Evolutionary conservation across 2,113 vertebrate species (phyloP), one percentile per base, ranked within the genome.

Genomic region (Balaeniceps rex): DNA sequence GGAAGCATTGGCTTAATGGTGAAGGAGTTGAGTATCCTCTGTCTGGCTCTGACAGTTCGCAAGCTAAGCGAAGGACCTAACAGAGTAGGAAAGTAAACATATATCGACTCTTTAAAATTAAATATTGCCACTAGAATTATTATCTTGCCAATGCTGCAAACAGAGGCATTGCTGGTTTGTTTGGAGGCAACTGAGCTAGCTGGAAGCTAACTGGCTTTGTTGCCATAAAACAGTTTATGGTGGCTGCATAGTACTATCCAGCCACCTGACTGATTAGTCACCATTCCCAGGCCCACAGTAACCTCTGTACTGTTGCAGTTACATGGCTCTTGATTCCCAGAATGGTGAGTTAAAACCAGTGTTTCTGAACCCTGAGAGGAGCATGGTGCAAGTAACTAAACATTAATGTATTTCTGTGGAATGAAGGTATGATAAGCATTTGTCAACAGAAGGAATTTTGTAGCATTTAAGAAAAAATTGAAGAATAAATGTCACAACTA

Each of bases 201-300:
- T 88, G 61, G 31, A 66, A 38, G 19, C 14, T 57, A 9, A 9
- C n/a, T 23, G 2, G 15, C 23, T 79, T 0, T 0, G 6, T n/a
- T 79, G 31, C 57, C 52, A 46, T 58, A 63, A 12, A 5, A 0
- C 22, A 16, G 54, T 77, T 69, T 46, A 3, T 29, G 54, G n/a
- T 42, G 60, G 23, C 49, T 52, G 54, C 24, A 0, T 4, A 4
- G 28, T 34, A 0, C 15, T n/a, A 1, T 9, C 24, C 1, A 1
- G 54, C 28, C 51, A 7, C 31, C 40, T 44, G 51, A 2, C 2
- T 14, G 46, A 26, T 36, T 42, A 22, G 38, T 46, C 24, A 6
- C 83, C 33, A 0, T 10, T 18, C 21, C 38, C 68, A 19, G 57
- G 38, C 52, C 57, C 1, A 0, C 49, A 7, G 71, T 69, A 14